Percentiles rank a stretch among this genome's conserved stretches.
Conservation (phyloP, 1,140 invertebrate species). For the Patella vulgata region DNA sequence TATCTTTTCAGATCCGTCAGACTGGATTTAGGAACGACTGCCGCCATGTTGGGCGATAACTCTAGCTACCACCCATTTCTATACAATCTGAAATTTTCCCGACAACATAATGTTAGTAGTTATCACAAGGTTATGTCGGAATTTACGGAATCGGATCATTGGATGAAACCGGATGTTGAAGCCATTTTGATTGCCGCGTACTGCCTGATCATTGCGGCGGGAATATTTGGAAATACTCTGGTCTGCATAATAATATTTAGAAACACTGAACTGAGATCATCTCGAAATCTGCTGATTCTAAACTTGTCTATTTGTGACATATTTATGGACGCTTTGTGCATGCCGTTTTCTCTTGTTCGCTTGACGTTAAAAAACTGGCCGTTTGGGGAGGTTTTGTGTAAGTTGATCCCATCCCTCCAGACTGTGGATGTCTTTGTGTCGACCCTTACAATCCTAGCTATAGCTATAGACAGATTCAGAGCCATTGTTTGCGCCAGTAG, state of each 20-base stretch:
- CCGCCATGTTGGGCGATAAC: too few relatives aligned
- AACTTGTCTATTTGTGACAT: slow-evolving; percentile 66
- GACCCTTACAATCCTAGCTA: slow-evolving; percentile 66
- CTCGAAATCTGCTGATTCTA: slow-evolving; percentile 65
- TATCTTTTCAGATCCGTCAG: too few relatives aligned
- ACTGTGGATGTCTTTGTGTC: slow-evolving; percentile 67
- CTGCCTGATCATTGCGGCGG: slow-evolving; percentile 62
- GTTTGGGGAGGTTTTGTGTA: slow-evolving; percentile 60
- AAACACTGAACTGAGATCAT: slow-evolving; percentile 59
- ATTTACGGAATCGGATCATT: slow-evolving; percentile 25
- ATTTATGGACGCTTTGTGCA: slow-evolving; percentile 55
- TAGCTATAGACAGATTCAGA: slow-evolving; percentile 65
- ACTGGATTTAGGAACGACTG: too few relatives aligned
- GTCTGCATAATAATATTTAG: slow-evolving; percentile 64
- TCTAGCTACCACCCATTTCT: too few relatives aligned
- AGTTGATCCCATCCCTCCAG: slow-evolving; percentile 61
- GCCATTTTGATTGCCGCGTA: slow-evolving; percentile 61
- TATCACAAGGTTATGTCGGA: slow-evolving; percentile 2
- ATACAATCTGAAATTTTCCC: too few relatives aligned
- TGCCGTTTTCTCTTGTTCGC: slow-evolving; percentile 61
- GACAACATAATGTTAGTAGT: too few relatives aligned
- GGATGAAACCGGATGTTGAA: slow-evolving; percentile 33
- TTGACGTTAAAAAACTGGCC: slow-evolving; percentile 63
- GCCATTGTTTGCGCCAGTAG: slow-evolving; percentile 52
- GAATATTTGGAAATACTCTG: slow-evolving; percentile 64